Evolutionary conservation across 2,888 invertebrate genomes (phyloP).

Genomic region (Dorcus parallelipipedus): DNA sequence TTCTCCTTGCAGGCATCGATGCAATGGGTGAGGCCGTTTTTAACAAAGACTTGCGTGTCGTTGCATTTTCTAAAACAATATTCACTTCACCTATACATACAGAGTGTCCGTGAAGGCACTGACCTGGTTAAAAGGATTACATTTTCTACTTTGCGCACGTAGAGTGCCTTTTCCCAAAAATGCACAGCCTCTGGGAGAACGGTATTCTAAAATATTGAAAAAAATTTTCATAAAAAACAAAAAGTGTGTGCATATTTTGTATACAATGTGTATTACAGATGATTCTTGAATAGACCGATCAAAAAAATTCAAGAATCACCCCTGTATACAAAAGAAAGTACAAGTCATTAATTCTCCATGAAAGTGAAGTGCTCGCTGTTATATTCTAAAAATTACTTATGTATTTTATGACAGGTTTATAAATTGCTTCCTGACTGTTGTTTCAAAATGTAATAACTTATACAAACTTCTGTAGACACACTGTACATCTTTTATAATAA

Average conservation of each 20-base stretch:
- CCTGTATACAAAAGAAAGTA: no score
- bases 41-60: slow-evolving; percentile 82
- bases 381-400: no score
- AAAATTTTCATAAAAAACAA: not conserved
- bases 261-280: no score
- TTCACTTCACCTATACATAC: not conserved
- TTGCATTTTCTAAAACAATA: slow-evolving; percentile 71
- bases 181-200: slow-evolving; percentile 87
- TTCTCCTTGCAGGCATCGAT: slow-evolving; percentile 75
- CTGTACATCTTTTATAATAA: no score
- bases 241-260: not conserved
- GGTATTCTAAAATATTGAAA: slow-evolving; percentile 62
- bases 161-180: slow-evolving; percentile 91
- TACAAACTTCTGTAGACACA: no score
- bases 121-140: slow-evolving; percentile 88
- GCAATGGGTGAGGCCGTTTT: slow-evolving; percentile 81
- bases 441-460: no score
- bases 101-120: slow-evolving; percentile 26
- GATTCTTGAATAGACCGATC: no score
- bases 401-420: no score
- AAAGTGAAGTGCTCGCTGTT: no score
- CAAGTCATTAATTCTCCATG: no score
- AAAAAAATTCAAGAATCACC: no score
- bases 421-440: no score
- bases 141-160: slow-evolving; percentile 81